A percentile compares a stretch with the other conserved stretches of the same genome.
phyloP scores from a whole-genome alignment of 2,888 invertebrate genomes.

The Heteropelma amictum region DNA sequence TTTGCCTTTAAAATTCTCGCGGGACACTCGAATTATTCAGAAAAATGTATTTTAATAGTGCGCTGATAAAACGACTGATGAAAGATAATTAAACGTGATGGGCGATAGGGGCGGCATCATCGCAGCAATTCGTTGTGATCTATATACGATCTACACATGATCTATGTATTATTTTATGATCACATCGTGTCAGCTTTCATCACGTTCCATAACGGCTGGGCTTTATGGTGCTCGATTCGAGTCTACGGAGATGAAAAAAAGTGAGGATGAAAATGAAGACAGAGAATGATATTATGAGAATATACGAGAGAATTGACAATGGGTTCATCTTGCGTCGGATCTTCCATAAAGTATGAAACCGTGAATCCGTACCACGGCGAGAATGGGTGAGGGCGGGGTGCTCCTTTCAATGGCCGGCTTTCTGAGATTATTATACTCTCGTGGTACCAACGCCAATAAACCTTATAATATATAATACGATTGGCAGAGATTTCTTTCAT shows the following conservation, averaged over 20 bases:
- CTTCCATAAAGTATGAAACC: slow-evolving; percentile 36
- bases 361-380: slow-evolving; percentile 28
- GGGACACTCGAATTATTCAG: too few species aligned
- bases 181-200: slow-evolving; percentile 41
- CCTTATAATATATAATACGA: slow-evolving; percentile 45
- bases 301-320: slow-evolving; percentile 23
- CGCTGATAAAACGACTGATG: too few species aligned
- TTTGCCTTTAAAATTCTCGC: too few species aligned
- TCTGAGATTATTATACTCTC: slow-evolving; percentile 46
- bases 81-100: too few species aligned
- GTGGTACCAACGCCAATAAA: slow-evolving; percentile 50
- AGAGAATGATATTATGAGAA: slow-evolving; percentile 25
- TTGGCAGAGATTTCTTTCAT: neutral
- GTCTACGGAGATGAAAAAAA: neutral
- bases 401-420: slow-evolving; percentile 5
- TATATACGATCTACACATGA: slow-evolving; percentile 19
- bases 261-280: neutral
- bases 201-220: slow-evolving; percentile 18
- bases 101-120: too few species aligned
- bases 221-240: slow-evolving; percentile 21
- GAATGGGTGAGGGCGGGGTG: slow-evolving; percentile 16
- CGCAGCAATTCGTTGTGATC: too few species aligned
- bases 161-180: neutral
- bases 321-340: slow-evolving; percentile 31
- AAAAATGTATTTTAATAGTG: too few species aligned